Evolutionary conservation across 2,797 vertebrate species (phyloP).

Genomic region (Crotalus adamanteus): DNA sequence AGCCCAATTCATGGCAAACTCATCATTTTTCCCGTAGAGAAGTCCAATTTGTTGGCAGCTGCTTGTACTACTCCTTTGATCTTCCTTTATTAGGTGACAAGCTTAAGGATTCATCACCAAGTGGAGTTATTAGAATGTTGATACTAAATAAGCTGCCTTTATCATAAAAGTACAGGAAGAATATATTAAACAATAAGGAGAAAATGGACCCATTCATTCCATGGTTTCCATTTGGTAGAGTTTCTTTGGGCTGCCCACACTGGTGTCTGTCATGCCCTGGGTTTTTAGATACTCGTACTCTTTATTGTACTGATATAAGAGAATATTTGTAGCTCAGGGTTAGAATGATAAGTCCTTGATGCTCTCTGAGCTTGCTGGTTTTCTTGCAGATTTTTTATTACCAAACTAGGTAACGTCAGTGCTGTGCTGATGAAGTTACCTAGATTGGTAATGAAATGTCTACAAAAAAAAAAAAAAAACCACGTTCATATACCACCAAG

Average conservation of each 20-base stretch:
- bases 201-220: constrained; percentile 29
- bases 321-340: neutral
- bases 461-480: neutral
- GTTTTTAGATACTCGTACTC: neutral
- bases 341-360: neutral
- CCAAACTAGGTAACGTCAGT: neutral
- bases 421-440: neutral
- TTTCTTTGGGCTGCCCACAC: neutral
- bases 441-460: neutral
- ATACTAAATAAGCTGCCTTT: constrained; percentile 59
- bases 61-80: constrained; percentile 51
- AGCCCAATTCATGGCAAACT: constrained; percentile 29
- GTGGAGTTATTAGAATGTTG: constrained; percentile 38
- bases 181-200: constrained; percentile 47
- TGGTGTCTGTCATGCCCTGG: neutral
- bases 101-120: constrained; percentile 46
- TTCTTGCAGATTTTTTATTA: neutral
- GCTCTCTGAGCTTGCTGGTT: neutral
- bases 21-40: constrained; percentile 13
- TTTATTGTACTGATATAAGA: neutral
- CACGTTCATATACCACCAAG: neutral
- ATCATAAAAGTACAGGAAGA: constrained; percentile 57
- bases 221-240: constrained; percentile 23
- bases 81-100: constrained; percentile 49
- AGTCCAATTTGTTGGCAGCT: constrained; percentile 53